Conservation (phyloP, 1,140 invertebrate genomes). For the Matsumurasca onukii region DNA sequence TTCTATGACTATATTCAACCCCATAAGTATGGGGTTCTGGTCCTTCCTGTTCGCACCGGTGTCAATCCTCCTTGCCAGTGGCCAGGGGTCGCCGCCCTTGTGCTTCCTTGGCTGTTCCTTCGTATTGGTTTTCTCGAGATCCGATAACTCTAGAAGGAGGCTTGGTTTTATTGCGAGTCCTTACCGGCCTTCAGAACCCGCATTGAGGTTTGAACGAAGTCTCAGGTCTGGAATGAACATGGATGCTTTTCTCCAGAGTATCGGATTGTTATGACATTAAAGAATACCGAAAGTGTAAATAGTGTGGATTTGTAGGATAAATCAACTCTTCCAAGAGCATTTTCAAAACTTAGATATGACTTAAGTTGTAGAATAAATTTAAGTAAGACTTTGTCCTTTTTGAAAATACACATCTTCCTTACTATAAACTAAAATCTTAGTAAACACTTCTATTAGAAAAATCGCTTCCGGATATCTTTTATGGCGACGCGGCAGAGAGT, state of each 20-base stretch:
- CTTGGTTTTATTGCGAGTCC: slow-evolving; percentile 8
- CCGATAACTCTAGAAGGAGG: slow-evolving; percentile 4
- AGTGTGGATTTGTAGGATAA: too few relatives aligned
- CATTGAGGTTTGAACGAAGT: slow-evolving; percentile 32
- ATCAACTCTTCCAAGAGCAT: too few relatives aligned
- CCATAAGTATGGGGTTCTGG: slow-evolving; percentile 43
- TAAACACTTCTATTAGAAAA: too few relatives aligned
- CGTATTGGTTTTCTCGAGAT: slow-evolving; percentile 39
- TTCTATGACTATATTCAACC: slow-evolving; percentile 42
- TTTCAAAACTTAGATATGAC: too few relatives aligned
- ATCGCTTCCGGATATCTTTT: too few relatives aligned
- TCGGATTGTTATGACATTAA: slow-evolving; percentile 5
- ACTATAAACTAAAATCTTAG: too few relatives aligned
- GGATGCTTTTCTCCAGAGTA: background rate
- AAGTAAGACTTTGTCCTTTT: too few relatives aligned
- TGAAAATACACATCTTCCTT: too few relatives aligned
- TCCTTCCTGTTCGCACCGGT: slow-evolving; percentile 45
- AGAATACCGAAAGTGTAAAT: too few relatives aligned
- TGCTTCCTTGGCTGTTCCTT: slow-evolving; percentile 44
- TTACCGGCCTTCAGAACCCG: slow-evolving; percentile 26
- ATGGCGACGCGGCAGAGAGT: too few relatives aligned
- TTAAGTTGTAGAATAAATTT: too few relatives aligned
- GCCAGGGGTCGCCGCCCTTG: slow-evolving; percentile 41
- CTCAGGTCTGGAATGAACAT: slow-evolving; percentile 12
- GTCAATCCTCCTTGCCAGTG: slow-evolving; percentile 43